Evolutionary conservation across 2,797 vertebrate species (phyloP), one percentile per base, ranked within the genome.

Genomic region (Eutrigla gurnardus): DNA sequence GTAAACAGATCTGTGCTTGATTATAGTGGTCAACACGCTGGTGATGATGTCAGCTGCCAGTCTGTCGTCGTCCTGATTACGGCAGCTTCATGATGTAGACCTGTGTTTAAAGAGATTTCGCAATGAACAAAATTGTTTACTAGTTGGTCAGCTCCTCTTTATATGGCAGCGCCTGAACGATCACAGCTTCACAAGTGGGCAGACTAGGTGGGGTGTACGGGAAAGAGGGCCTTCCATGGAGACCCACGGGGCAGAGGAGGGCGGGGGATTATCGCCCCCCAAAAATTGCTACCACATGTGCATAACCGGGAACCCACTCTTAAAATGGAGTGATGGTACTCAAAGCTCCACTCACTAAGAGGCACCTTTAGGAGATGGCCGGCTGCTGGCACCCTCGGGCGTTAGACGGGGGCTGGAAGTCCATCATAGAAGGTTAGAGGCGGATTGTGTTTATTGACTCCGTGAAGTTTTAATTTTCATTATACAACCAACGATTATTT

Each of bases 221-320:
- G 71, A 60, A 79, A 55, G 61, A 14, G 71, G 83, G 83, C 47
- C 68, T 86, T 81, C 77, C 83, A 54, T 66, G 60, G 35, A 65
- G 65, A 81, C 80, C 86, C 82, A 53, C 60, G 8, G 84, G 78
- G 81, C 74, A 54, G 47, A 71, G 55, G 42, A 47, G 73, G 71
- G 74, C 0, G 84, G 80, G 77, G 68, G 66, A 75, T 84, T 85
- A 88, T 80, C 86, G 64, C 70, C 79, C 77, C 69, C 80, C 25
- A 25, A 62, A 93, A 94, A 95, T 94, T 90, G 85, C 87, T 89
- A 85, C 91, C 95, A 95, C 91, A 93, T 95, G 94, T 50, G 73
- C 62, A 60, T 75, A 80, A 86, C 76, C 70, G 65, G 63, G 55
- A 80, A 77, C 14, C 50, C 55, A 52, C 61, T 77, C 74, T 81